Conservation (phyloP, 2,888 invertebrate species). For the Noctua janthe region DNA sequence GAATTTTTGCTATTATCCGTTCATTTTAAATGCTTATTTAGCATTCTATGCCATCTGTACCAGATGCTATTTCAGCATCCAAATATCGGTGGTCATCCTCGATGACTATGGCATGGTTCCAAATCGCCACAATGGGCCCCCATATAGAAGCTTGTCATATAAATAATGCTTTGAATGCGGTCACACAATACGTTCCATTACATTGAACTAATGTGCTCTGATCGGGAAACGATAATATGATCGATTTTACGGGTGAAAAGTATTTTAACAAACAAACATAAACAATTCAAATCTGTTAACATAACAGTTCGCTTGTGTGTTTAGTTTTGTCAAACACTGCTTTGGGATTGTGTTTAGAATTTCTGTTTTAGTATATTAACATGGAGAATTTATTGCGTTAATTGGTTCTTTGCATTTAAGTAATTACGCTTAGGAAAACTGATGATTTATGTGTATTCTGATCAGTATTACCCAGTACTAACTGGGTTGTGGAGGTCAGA, state of each 20-base stretch:
- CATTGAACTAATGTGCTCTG: conserved; percentile 76
- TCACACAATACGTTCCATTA: conserved; percentile 81
- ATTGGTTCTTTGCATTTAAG: conserved; percentile 12
- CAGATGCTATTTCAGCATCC: conserved; percentile 67
- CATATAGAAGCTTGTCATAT: conserved; percentile 77
- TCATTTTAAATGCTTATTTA: conserved; percentile 36
- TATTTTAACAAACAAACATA: conserved; percentile 57
- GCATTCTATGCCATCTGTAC: conserved; percentile 50
- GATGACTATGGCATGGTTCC: conserved; percentile 83
- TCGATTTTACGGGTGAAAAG: conserved; percentile 58
- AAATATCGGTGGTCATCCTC: conserved; percentile 69
- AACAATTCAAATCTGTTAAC: conserved; percentile 53
- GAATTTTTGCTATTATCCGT: conserved; percentile 21
- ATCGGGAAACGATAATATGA: conserved; percentile 61
- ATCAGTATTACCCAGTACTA: no score
- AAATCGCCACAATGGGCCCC: conserved; percentile 77
- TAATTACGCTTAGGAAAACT: neutral
- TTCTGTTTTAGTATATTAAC: conserved; percentile 27
- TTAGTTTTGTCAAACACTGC: conserved; percentile 55
- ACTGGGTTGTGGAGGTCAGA: no score
- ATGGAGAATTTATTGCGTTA: conserved; percentile 21
- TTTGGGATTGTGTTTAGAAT: conserved; percentile 28
- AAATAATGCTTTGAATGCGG: conserved; percentile 79
- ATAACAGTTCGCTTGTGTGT: conserved; percentile 28
- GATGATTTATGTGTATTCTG: neutral